These are phyloP conservation scores for Callospermophilus lateralis DNA, from an alignment of 2,113 vertebrate species.

Conservation along the genomic window DNA sequence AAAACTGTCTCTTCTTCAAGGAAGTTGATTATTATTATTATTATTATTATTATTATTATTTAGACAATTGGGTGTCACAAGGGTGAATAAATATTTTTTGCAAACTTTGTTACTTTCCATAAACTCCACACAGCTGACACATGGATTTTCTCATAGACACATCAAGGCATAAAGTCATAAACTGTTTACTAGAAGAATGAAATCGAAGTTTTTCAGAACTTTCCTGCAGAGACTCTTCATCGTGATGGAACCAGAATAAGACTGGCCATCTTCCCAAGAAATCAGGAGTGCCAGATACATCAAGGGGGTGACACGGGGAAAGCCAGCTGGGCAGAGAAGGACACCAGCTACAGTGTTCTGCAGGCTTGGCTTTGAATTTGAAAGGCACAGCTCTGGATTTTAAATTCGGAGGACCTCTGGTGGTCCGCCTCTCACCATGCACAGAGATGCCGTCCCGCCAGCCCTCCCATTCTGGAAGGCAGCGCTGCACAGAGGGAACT, in stretches of 20 bases:
- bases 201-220: not conserved
- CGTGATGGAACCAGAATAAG: not conserved
- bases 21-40: not conserved
- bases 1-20: not conserved
- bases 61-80: not conserved
- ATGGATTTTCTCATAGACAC: not conserved
- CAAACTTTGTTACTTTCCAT: not conserved
- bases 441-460: not conserved
- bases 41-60: conserved; percentile 6
- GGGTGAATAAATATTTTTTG: not conserved
- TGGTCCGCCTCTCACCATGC: not conserved
- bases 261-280: not conserved
- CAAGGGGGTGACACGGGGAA: rapidly evolving
- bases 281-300: not conserved
- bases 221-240: not conserved
- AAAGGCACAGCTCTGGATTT: not conserved
- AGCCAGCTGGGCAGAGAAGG: not conserved
- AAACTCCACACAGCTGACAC: not conserved
- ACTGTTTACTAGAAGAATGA: not conserved
- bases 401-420: not conserved
- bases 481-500: not conserved
- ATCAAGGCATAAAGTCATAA: not conserved
- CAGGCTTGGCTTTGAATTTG: not conserved
- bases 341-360: no score
- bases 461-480: not conserved